A percentile compares a stretch with the other conserved stretches of the same genome.
phyloP scores from a whole-genome alignment of 1,140 invertebrate genomes.

The Kradibia gibbosae region DNA sequence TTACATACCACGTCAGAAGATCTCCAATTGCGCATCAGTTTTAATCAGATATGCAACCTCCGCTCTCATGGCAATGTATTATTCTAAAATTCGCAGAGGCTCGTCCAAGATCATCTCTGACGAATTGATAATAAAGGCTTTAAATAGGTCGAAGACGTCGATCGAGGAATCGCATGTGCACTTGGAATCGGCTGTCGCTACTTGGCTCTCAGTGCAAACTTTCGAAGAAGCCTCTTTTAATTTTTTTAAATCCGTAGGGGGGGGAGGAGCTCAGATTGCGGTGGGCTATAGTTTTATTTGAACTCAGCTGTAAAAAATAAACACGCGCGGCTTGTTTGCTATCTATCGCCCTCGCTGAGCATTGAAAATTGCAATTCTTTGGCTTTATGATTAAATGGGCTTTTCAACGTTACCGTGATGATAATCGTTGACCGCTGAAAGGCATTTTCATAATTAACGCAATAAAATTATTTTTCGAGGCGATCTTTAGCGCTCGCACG shows the following conservation, averaged over 20 bases:
- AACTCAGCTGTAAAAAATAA: neutral
- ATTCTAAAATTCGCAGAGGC: constrained; percentile 18
- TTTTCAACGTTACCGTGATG: neutral
- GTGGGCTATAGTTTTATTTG: constrained; percentile 16
- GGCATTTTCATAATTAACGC: neutral
- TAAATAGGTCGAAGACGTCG: constrained; percentile 22
- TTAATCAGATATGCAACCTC: neutral
- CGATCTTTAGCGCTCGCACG: neutral
- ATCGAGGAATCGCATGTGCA: neutral
- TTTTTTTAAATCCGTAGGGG: neutral
- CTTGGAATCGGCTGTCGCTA: neutral
- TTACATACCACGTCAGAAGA: neutral
- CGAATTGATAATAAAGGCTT: constrained; percentile 15
- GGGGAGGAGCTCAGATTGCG: neutral
- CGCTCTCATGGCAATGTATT: neutral
- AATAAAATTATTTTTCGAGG: neutral
- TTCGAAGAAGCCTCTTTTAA: neutral
- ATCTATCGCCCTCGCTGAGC: neutral
- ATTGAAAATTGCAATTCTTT: neutral
- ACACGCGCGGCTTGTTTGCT: neutral
- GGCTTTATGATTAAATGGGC: neutral
- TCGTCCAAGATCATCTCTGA: constrained; percentile 25
- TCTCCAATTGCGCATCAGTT: constrained; percentile 27
- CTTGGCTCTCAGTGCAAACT: neutral
- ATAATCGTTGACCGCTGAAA: neutral